Evolutionary conservation across 2,797 vertebrate genomes (phyloP).

Genomic region (Tokudaia tokunoshimensis): DNA sequence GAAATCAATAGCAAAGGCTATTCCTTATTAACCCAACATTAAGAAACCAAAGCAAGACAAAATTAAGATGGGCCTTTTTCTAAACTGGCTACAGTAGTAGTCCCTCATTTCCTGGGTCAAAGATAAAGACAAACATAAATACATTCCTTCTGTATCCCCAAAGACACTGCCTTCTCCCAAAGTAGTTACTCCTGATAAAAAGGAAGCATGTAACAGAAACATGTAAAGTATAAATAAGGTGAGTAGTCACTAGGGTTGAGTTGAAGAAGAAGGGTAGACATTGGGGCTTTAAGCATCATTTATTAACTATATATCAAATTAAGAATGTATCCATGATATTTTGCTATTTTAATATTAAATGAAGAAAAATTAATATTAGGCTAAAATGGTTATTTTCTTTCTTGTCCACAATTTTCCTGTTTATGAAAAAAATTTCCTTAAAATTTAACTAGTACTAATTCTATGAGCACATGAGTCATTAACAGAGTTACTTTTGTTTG

Average conservation of each 20-base stretch:
- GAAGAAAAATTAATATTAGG: neutral
- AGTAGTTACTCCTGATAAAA: neutral
- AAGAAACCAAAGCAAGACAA: conserved; percentile 61
- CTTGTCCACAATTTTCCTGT: conserved; percentile 14
- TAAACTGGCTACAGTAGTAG: neutral
- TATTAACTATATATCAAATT: conserved; percentile 12
- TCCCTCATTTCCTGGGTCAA: conserved; percentile 22
- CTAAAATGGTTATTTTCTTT: neutral
- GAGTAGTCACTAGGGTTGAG: neutral
- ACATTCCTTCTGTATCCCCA: neutral
- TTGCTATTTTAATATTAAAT: conserved; percentile 20
- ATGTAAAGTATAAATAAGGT: neutral
- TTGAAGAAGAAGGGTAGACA: neutral
- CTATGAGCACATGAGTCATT: neutral
- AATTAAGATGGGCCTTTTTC: conserved; percentile 21
- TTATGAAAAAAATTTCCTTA: conserved; percentile 43
- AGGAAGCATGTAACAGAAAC: neutral
- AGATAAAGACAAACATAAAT: neutral
- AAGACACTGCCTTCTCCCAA: neutral
- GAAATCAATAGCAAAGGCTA: conserved; percentile 75
- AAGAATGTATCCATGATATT: neutral
- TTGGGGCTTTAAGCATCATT: neutral
- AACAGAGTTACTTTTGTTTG: neutral
- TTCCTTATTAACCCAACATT: conserved; percentile 69
- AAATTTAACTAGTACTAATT: neutral